phyloP scores from a whole-genome alignment of 2,113 vertebrate genomes.

The Mormyrus iriodes region DNA sequence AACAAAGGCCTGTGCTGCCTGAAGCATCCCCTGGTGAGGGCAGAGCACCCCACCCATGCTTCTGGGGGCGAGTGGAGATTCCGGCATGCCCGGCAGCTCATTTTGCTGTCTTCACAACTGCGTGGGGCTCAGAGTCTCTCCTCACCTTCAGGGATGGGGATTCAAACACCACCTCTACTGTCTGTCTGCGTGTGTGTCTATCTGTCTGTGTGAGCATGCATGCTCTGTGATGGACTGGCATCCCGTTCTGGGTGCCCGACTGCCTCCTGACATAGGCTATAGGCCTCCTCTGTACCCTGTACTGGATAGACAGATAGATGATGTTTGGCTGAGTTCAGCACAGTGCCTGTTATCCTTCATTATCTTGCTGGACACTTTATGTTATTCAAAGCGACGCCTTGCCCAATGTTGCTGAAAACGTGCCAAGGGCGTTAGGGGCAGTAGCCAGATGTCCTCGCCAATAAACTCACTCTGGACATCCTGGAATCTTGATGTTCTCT shows the following conservation, averaged over 20 bases:
- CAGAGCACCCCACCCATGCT: too few relatives aligned
- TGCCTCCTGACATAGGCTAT: neutral
- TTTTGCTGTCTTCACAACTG: neutral
- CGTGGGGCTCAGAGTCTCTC: neutral
- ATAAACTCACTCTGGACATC: neutral
- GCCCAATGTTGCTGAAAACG: neutral
- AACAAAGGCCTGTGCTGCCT: neutral
- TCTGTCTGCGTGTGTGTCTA: neutral
- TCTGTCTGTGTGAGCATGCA: too few relatives aligned
- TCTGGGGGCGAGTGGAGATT: neutral
- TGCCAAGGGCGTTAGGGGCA: neutral
- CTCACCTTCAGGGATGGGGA: neutral
- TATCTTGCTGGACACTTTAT: neutral
- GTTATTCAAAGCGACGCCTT: neutral
- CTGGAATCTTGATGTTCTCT: neutral
- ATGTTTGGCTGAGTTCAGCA: neutral
- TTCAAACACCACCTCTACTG: neutral
- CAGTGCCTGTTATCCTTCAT: neutral
- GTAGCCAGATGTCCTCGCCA: neutral
- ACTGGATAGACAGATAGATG: neutral
- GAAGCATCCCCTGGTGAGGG: neutral
- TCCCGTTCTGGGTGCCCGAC: neutral
- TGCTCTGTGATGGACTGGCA: neutral
- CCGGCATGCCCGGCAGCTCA: neutral
- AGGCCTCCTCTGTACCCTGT: neutral